These are phyloP conservation scores for Acanthoscelides obtectus DNA, from an alignment of 2,888 invertebrate species.

Conservation along the genomic window DNA sequence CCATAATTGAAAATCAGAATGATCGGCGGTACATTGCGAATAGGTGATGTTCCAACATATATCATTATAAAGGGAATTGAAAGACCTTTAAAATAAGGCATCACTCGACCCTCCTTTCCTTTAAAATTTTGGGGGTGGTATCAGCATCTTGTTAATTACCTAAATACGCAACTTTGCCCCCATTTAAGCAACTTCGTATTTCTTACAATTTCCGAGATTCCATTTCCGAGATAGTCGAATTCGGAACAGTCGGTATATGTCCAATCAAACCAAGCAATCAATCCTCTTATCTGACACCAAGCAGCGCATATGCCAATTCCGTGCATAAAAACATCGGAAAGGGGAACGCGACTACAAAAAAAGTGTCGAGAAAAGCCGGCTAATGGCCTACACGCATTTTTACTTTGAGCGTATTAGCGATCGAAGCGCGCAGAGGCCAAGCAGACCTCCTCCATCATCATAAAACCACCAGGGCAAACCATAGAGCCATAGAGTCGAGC, in stretches of 20 bases:
- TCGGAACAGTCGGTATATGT: background rate
- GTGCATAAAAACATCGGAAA: background rate
- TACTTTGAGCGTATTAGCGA: slow-evolving; percentile 45
- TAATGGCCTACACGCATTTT: slow-evolving; percentile 49
- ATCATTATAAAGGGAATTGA: too few relatives aligned
- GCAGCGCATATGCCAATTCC: slow-evolving; percentile 3
- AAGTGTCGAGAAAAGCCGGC: background rate
- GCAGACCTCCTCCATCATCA: slow-evolving; percentile 30
- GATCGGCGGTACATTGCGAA: too few relatives aligned
- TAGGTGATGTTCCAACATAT: too few relatives aligned
- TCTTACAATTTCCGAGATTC: too few relatives aligned
- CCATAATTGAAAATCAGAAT: too few relatives aligned
- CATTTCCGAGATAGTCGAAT: too few relatives aligned
- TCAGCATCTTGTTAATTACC: too few relatives aligned
- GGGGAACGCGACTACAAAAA: background rate
- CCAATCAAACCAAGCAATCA: background rate
- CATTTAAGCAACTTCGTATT: too few relatives aligned
- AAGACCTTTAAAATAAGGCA: too few relatives aligned
- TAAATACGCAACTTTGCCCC: too few relatives aligned
- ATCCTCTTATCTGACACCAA: background rate
- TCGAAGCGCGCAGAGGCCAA: slow-evolving; percentile 20
- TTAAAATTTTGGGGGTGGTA: too few relatives aligned
- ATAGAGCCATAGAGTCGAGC: slow-evolving; percentile 4
- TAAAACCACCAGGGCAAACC: slow-evolving; percentile 20
- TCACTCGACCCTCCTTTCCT: too few relatives aligned